Evolutionary conservation across 1,140 invertebrate genomes (phyloP), one percentile per base, ranked within the genome.

Genomic region (Drosophila auraria): DNA sequence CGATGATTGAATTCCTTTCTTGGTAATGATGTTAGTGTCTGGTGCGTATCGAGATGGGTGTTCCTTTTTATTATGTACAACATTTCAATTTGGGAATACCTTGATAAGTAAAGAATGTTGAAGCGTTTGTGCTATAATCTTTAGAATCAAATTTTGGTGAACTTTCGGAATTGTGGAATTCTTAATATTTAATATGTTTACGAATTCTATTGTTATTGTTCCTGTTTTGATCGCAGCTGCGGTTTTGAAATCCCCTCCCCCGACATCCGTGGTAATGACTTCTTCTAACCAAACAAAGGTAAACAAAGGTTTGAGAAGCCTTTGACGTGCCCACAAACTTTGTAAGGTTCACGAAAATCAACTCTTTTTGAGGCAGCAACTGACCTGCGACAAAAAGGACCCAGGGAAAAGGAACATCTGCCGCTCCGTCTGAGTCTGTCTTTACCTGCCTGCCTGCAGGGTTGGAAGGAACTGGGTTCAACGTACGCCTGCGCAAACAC

Each of bases 371-470:
- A 56, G 66, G 57, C 79, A 69, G 62, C 83, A 87, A 89, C 86
- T 89, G 87, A 89, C 86, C 86, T 89, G 86, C 86, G 86, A 86
- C 86, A 89, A 89, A 89, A 60, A 63, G 66, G 79, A 69, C 61
- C 54, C 58, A 11, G 44, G 49, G 49, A 56, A 44, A 40, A 63
- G 58, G 73, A 82, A 90, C 86, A 89, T 89, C 86, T 89, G 84
- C 82, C 63, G 66, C 62, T 61, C 58, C 66, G 83, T 77, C 80
- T 83, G 71, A 36, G 33, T 72, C 65, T 40, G 47, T 27, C 33
- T 49, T 49, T 78, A 78, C 63, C 69, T 80, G 70, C 56, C 33
- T 56, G 70, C 56, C 33, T 50, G 0, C 36, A 15, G 36, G 40
- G 56, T 20, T n/a, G 14, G 25, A 49, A 70, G 73, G 60, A 64